Evolutionary conservation across 2,888 invertebrate genomes (phyloP).

Genomic region (Idaea aversata): DNA sequence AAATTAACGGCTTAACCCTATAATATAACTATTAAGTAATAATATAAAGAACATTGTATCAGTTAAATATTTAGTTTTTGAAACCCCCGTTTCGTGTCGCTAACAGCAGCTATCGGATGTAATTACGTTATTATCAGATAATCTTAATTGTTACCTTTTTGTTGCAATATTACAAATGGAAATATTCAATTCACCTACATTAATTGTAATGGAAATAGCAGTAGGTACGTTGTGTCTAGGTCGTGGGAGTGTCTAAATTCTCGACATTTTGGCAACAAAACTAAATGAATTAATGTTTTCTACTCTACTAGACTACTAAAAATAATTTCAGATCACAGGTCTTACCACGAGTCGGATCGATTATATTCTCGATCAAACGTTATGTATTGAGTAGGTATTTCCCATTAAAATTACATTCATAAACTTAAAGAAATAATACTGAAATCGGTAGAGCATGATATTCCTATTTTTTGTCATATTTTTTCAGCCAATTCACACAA

Average conservation of each 20-base stretch:
- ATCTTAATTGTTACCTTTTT: conserved; percentile 38
- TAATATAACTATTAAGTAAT: background rate
- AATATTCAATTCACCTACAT: conserved; percentile 9
- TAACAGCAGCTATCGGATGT: conserved; percentile 38
- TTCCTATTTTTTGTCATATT: too few species aligned
- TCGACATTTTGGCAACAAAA: background rate
- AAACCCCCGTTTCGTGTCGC: conserved; percentile 34
- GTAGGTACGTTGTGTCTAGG: background rate
- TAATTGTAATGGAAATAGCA: conserved; percentile 18
- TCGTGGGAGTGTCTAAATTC: background rate
- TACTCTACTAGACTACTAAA: too few species aligned
- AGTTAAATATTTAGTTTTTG: conserved; percentile 10
- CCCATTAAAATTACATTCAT: too few species aligned
- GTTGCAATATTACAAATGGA: conserved; percentile 18
- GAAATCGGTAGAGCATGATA: too few species aligned
- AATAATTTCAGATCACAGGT: too few species aligned
- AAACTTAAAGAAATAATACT: too few species aligned
- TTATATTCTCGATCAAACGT: too few species aligned
- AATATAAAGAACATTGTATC: background rate
- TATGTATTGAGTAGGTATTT: too few species aligned
- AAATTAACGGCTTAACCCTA: too few species aligned
- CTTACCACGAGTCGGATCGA: too few species aligned
- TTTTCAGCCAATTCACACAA: too few species aligned
- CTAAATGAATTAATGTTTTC: too few species aligned
- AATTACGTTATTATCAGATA: conserved; percentile 36